A percentile compares a stretch with the other conserved stretches of the same genome.
These are phyloP conservation scores for Agriopis marginaria DNA, from an alignment of 2,888 invertebrate species.

Conservation along the genomic window DNA sequence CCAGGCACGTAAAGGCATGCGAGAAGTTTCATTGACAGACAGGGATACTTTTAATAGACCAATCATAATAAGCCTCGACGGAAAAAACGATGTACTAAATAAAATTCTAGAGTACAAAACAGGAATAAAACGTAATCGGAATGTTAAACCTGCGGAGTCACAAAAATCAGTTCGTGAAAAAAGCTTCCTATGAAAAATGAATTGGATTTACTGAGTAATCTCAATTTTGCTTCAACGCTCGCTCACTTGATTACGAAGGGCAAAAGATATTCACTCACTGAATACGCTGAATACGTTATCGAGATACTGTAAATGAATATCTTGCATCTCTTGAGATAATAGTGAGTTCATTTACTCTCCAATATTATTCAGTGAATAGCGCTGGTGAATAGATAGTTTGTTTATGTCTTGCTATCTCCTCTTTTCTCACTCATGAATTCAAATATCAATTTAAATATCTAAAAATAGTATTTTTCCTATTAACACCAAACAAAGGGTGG, in stretches of 20 bases:
- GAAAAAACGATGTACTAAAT: not conserved
- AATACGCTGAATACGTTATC: constrained; percentile 65
- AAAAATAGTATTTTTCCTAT: constrained; percentile 5
- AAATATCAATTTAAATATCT: not conserved
- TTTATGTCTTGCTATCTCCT: not conserved
- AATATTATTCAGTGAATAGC: constrained; percentile 4
- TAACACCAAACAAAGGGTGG: constrained; percentile 12
- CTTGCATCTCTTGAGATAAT: constrained; percentile 19
- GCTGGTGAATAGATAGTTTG: not conserved
- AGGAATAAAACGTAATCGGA: constrained; percentile 52
- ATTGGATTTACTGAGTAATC: constrained; percentile 77
- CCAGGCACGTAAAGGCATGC: not conserved
- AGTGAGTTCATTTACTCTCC: constrained; percentile 9
- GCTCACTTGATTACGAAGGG: constrained; percentile 67
- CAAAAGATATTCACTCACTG: constrained; percentile 63
- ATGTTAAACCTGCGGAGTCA: constrained; percentile 58
- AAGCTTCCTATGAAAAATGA: constrained; percentile 61
- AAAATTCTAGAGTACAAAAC: constrained; percentile 24
- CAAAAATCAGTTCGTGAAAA: constrained; percentile 56
- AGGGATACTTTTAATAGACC: constrained; percentile 11
- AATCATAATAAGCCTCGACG: constrained; percentile 1
- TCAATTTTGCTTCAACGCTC: constrained; percentile 69
- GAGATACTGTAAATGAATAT: constrained; percentile 44
- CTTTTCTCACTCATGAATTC: not conserved
- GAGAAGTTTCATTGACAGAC: not conserved